Percentiles rank a stretch among this genome's conserved stretches.
Evolutionary conservation across 2,797 vertebrate species (phyloP).

Genomic region (Galaxias olidus): DNA sequence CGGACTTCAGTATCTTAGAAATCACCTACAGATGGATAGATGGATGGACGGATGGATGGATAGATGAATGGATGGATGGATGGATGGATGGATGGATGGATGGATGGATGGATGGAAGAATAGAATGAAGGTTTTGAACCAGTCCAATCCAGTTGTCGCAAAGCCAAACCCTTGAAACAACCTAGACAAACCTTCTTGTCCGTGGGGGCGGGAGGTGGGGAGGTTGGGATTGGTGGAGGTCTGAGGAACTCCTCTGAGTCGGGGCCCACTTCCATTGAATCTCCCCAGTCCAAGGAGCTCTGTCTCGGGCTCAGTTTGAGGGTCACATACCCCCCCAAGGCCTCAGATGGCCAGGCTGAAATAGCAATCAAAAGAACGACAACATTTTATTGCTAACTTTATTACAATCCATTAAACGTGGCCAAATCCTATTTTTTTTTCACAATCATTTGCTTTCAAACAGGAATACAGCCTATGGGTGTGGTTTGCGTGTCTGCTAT

Average conservation of each 20-base stretch:
- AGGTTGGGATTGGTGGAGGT: constrained; percentile 36
- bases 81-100: background rate
- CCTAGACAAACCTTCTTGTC: constrained; percentile 61
- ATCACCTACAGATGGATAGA: constrained; percentile 48
- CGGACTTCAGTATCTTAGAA: constrained; percentile 69
- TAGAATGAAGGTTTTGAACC: background rate
- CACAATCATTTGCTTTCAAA: too few species aligned
- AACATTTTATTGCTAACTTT: too few species aligned
- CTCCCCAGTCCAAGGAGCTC: constrained; percentile 68
- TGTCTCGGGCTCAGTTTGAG: constrained; percentile 63
- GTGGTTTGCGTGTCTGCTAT: background rate
- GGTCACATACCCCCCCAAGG: constrained; percentile 59
- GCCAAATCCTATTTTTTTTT: too few species aligned
- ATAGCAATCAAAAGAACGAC: too few species aligned
- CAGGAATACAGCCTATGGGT: background rate
- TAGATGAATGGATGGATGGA: background rate
- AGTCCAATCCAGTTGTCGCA: background rate
- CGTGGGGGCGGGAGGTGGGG: constrained; percentile 34
- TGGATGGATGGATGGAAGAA: background rate
- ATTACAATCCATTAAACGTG: too few species aligned
- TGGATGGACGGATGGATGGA: background rate
- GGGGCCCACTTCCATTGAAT: constrained; percentile 48
- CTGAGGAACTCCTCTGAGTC: constrained; percentile 60
- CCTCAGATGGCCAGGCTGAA: constrained; percentile 57
- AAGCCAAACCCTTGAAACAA: background rate